Percentiles rank a stretch among this genome's conserved stretches.
Evolutionary conservation across 2,888 invertebrate genomes (phyloP).

Genomic region (Tachystola acroxantha): DNA sequence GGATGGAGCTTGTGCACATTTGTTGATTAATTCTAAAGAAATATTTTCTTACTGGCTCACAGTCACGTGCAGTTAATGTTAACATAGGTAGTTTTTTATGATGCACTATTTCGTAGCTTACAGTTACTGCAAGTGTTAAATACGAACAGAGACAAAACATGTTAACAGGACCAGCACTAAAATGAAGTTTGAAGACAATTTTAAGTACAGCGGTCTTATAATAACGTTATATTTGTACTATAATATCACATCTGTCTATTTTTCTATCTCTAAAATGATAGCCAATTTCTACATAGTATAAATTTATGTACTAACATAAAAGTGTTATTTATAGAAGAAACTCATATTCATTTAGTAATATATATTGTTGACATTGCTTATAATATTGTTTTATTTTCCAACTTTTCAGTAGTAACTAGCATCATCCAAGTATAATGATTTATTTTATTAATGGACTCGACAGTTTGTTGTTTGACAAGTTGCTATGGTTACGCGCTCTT

Average conservation of each 20-base stretch:
- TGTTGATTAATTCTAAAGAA: slow-evolving; percentile 61
- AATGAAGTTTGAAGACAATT: slow-evolving; percentile 19
- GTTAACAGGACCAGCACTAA: slow-evolving; percentile 44
- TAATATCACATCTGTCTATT: slow-evolving; percentile 61
- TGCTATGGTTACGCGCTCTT: too few species aligned
- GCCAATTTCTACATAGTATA: slow-evolving; percentile 42
- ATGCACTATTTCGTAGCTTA: slow-evolving; percentile 26
- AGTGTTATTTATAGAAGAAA: slow-evolving; percentile 55
- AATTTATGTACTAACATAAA: slow-evolving; percentile 34
- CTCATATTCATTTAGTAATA: slow-evolving; percentile 58
- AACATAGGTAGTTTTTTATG: slow-evolving; percentile 44
- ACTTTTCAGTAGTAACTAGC: neutral
- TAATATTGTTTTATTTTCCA: slow-evolving; percentile 47
- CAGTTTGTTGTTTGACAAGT: too few species aligned
- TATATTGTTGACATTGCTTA: slow-evolving; percentile 77
- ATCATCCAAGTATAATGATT: slow-evolving; percentile 10
- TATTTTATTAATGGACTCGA: too few species aligned
- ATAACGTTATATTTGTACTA: slow-evolving; percentile 40
- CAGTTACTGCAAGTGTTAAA: slow-evolving; percentile 9
- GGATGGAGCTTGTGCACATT: slow-evolving; percentile 54
- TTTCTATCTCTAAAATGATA: slow-evolving; percentile 57
- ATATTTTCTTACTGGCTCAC: slow-evolving; percentile 54
- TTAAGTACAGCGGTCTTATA: slow-evolving; percentile 40
- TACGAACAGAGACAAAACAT: slow-evolving; percentile 11
- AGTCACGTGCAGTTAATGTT: slow-evolving; percentile 29